Percentiles rank a stretch among this genome's conserved stretches.
Conservation (phyloP, 2,797 vertebrate species). For the Hoplostethus mediterraneus region DNA sequence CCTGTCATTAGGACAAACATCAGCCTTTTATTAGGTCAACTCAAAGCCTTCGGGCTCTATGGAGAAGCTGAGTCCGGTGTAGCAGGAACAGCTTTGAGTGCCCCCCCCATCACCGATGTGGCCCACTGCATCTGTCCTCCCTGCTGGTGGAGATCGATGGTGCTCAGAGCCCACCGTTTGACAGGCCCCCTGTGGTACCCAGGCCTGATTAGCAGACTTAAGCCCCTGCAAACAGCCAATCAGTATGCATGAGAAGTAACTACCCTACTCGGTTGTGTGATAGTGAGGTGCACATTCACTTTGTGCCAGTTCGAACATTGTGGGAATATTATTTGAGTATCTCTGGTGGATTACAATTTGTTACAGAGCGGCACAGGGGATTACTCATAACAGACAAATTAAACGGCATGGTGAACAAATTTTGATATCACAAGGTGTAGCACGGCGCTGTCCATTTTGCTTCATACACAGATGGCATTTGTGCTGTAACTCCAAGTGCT, state of each 20-base stretch:
- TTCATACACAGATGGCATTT: background rate
- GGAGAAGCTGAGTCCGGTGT: constrained; percentile 19
- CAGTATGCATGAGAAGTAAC: constrained; percentile 62
- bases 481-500: background rate
- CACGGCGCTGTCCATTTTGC: background rate
- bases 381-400: background rate
- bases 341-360: background rate
- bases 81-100: constrained; percentile 38
- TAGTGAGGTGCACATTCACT: constrained; percentile 28
- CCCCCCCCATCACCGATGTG: constrained; percentile 33
- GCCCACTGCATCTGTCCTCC: constrained; percentile 31
- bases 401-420: background rate
- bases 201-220: constrained; percentile 65
- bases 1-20: constrained; percentile 6
- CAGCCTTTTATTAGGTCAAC: background rate
- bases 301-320: constrained; percentile 9
- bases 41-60: constrained; percentile 5
- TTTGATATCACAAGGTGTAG: background rate
- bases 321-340: constrained; percentile 9
- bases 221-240: constrained; percentile 58
- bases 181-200: constrained; percentile 60
- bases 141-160: constrained; percentile 60
- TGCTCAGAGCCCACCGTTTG: constrained; percentile 54
- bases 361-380: background rate
- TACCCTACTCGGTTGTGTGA: constrained; percentile 3